These are phyloP conservation scores for Tenthredo mesomela DNA, from an alignment of 2,888 invertebrate species.

Conservation along the genomic window DNA sequence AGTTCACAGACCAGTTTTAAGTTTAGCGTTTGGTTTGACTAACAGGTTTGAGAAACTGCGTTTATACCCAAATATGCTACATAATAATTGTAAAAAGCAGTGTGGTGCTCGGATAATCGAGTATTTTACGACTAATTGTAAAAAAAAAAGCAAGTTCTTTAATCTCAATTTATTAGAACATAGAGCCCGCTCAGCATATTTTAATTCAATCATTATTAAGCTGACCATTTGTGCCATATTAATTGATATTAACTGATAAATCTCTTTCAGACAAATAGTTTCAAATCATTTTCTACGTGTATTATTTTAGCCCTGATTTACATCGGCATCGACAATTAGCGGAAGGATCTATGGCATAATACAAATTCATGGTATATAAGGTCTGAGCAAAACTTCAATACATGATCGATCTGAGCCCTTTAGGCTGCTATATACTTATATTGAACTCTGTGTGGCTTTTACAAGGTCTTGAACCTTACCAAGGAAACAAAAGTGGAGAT, in stretches of 20 bases:
- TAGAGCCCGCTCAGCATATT: constrained; percentile 34
- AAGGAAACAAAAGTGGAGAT: not conserved
- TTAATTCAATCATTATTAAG: constrained; percentile 62
- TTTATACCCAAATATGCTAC: not conserved
- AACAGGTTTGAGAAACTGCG: not conserved
- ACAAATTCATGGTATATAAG: constrained; percentile 29
- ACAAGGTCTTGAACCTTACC: not conserved
- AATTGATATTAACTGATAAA: constrained; percentile 57
- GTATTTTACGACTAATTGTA: not conserved
- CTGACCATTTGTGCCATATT: constrained; percentile 72
- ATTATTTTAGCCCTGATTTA: constrained; percentile 69
- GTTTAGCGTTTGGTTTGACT: not conserved
- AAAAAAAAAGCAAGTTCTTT: not conserved
- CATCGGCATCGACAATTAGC: constrained; percentile 66
- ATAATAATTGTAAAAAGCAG: not conserved
- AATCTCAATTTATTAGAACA: constrained; percentile 15
- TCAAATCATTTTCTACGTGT: constrained; percentile 63
- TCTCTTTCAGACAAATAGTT: constrained; percentile 58
- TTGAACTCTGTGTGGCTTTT: constrained; percentile 1
- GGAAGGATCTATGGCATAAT: constrained; percentile 60
- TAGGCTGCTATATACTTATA: not conserved
- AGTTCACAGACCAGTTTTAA: not conserved
- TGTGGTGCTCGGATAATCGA: not conserved
- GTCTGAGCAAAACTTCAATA: not conserved
- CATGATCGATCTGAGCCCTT: not conserved